phyloP scores from a whole-genome alignment of 2,888 invertebrate species.

The Himalopsyche japonica region DNA sequence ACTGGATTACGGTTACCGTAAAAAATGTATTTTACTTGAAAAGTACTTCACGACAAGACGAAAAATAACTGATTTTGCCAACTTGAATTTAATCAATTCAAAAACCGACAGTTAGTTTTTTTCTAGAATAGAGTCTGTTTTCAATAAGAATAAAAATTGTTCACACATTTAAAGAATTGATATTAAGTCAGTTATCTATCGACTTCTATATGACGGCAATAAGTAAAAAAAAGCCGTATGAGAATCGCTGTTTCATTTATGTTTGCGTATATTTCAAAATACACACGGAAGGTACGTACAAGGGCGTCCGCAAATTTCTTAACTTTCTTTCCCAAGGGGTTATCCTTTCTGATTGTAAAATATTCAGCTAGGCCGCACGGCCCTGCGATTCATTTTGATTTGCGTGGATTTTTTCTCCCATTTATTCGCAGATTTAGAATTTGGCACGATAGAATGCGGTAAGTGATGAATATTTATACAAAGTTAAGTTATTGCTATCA shows the following conservation, averaged over 20 bases:
- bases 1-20: too few species aligned
- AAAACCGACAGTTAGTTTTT: too few species aligned
- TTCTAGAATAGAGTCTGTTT: too few species aligned
- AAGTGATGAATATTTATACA: not conserved
- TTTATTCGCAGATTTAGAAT: not conserved
- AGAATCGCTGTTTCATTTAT: not conserved
- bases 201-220: not conserved
- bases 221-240: not conserved
- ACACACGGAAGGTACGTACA: not conserved
- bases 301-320: slow-evolving; percentile 2
- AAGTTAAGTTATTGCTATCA: too few species aligned
- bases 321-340: slow-evolving; percentile 31
- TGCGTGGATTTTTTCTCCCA: slow-evolving; percentile 5
- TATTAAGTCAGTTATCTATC: too few species aligned
- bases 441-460: not conserved
- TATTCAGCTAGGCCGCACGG: slow-evolving; percentile 20
- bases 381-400: slow-evolving; percentile 37
- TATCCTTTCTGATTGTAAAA: slow-evolving; percentile 34
- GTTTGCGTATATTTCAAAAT: not conserved
- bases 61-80: too few species aligned
- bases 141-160: too few species aligned
- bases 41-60: too few species aligned
- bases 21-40: too few species aligned
- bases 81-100: too few species aligned
- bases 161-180: too few species aligned